phyloP scores from a whole-genome alignment of 2,888 invertebrate genomes.

The Habroteleia sp. region DNA sequence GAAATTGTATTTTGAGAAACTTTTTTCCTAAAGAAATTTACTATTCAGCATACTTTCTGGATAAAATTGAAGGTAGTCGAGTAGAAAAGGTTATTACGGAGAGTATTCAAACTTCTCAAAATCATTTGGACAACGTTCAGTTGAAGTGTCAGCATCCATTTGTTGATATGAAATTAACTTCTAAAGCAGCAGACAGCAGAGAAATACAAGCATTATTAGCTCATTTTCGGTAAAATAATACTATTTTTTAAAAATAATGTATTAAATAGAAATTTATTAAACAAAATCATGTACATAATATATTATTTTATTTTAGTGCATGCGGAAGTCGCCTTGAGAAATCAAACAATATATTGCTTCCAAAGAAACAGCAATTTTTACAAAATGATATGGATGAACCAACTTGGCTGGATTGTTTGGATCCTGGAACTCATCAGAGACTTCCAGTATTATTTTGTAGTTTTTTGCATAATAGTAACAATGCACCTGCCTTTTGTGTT shows the following conservation, averaged over 20 bases:
- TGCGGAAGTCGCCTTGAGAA: constrained; percentile 85
- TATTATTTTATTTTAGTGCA: constrained; percentile 83
- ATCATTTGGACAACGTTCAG: constrained; percentile 68
- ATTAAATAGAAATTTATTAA: too few species aligned
- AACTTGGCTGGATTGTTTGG: constrained; percentile 85
- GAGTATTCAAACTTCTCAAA: constrained; percentile 41
- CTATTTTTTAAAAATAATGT: too few species aligned
- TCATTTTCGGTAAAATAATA: constrained; percentile 85
- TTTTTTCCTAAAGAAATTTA: constrained; percentile 89
- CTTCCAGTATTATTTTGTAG: constrained; percentile 95
- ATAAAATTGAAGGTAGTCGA: constrained; percentile 74
- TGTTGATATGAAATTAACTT: constrained; percentile 86
- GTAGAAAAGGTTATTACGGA: constrained; percentile 65
- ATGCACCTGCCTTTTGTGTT: constrained; percentile 93
- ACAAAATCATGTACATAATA: too few species aligned
- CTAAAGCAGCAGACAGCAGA: constrained; percentile 83
- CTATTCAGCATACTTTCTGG: constrained; percentile 85
- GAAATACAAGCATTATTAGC: constrained; percentile 89
- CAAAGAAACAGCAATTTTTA: constrained; percentile 46
- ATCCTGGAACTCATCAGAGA: constrained; percentile 91
- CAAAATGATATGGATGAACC: constrained; percentile 49
- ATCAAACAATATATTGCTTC: constrained; percentile 69
- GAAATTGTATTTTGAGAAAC: constrained; percentile 87
- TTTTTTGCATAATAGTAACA: constrained; percentile 85
- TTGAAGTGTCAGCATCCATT: constrained; percentile 88